Base-by-base conservation (phyloP, 2,797 vertebrate genomes). In the Epinephelus awoara region DNA sequence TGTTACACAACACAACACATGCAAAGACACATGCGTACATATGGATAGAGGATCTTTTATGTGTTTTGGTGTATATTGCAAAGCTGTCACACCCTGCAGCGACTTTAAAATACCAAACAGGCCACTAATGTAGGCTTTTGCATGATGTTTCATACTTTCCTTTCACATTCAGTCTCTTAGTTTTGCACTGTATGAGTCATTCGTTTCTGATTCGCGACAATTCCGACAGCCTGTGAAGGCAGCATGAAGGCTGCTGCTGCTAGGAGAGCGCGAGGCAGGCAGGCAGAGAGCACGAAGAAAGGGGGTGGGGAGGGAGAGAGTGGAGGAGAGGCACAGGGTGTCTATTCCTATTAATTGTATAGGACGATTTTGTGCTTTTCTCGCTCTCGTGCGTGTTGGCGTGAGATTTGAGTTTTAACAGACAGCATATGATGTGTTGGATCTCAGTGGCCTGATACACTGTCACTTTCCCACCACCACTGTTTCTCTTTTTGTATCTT, bases 271-370 rank as follows among this genome's bases (percentile, higher is more conserved):
- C 69, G 87, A 89, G 90, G 88, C 89, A 89, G 83, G 87, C 85
- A 90, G 89, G 89, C 90, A 89, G 82, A 80, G 90, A 92, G 85
- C 86, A 92, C 81, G 90, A 92, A 91, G 92, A 87, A 93, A 91
- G 91, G 90, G 93, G 93, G 91, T 88, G 90, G 90, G 90, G 90
- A 82, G 85, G 55, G 80, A 73, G 62, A 72, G 79, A 77, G 72
- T 55, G 82, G 68, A 63, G 58, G 80, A 86, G 89, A 85, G 85
- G 84, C 75, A 69, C 77, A 79, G 84, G 49, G 55, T 83, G 89
- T 88, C 84, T 94, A 73, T 84, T 92, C 71, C 64, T 72, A 87
- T 93, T 89, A 91, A 91, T 92, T 90, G 85, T 59, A 82, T 57
- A 64, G 71, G 64, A 84, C 66, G 75, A 93, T 88, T 92, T 90